Evolutionary conservation across 53 echinoderm and acorn worm genomes (phyloP), one percentile per base, ranked within the genome.

Genomic region (Crossaster papposus): DNA sequence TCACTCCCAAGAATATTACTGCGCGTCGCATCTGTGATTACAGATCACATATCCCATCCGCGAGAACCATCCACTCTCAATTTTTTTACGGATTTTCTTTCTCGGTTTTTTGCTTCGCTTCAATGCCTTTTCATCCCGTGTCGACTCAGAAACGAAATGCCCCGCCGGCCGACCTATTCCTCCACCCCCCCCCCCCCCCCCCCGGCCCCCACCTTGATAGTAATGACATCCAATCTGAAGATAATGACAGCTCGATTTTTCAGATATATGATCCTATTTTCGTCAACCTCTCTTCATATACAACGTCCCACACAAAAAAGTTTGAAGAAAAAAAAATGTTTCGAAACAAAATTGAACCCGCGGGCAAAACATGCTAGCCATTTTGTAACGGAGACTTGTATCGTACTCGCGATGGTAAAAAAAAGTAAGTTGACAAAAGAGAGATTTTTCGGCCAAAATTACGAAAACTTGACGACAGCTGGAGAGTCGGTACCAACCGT

Each of bases 401-500:
- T n/a, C 68, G 4, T 28, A 68, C 24, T 68, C 28, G 58, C 28
- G 34, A 64, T 55, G 62, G 15, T 10, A 24, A 64, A n/a, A 23
- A 20, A 62, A 32, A 81, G 18, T 2, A 20, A 74, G 35, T 6
- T 4, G 14, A 3, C 2, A 58, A 58, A 14, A 15, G 54, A 30
- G 53, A 23, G 14, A 26, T 17, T 30, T 30, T 44, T 44, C 6
- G 79, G 30, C 53, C 29, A 79, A 79, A 52, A 55, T 81, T 33
- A 81, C 81, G 26, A 34, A 52, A 81, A 81, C 23, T 53, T 68
- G 20, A 62, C 81, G 81, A 81, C 81, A 81, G 81, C 81, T 81
- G 81, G 30, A 23, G 55, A 58, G 32, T 22, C 58, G 2, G 31
- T 18, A 51, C 29, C 68, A 31, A 62, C 81, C 33, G 58, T 81